Percentiles rank a stretch among this genome's conserved stretches.
Evolutionary conservation across 1,140 invertebrate species (phyloP).

Genomic region (Euura lappo): DNA sequence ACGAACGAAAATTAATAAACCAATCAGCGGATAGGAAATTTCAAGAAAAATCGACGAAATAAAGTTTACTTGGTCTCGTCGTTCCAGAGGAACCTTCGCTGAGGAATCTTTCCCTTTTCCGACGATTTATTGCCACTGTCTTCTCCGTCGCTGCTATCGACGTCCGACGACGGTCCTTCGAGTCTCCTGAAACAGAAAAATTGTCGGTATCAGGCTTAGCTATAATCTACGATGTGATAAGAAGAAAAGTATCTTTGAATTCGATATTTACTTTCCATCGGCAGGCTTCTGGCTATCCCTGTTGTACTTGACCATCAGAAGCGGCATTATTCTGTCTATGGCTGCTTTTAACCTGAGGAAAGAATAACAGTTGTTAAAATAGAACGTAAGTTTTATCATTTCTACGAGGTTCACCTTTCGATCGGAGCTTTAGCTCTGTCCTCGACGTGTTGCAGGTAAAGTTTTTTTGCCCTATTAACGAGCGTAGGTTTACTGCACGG

Average conservation of each 20-base stretch:
- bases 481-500: conserved; percentile 74
- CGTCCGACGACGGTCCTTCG: conserved; percentile 45
- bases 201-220: conserved; percentile 17
- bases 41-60: conserved; percentile 21
- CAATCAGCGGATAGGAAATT: conserved; percentile 17
- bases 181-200: conserved; percentile 38
- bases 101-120: conserved; percentile 61
- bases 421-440: conserved; percentile 63
- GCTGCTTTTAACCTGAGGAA: conserved; percentile 60
- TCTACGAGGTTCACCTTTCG: conserved; percentile 43
- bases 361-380: conserved; percentile 28
- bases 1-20: conserved; percentile 9
- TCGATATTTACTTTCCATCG: conserved; percentile 63
- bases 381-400: conserved; percentile 20
- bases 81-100: conserved; percentile 65
- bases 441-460: conserved; percentile 67
- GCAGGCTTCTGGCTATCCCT: conserved; percentile 63
- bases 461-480: conserved; percentile 70
- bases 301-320: conserved; percentile 63
- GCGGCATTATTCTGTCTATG: conserved; percentile 66
- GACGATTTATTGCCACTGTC: conserved; percentile 44
- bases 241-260: conserved; percentile 27
- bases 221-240: conserved; percentile 19
- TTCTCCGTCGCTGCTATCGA: conserved; percentile 53
- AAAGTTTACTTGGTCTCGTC: conserved; percentile 62